Evolutionary conservation across 1,140 invertebrate genomes (phyloP).

Genomic region (Pararge aegeria): DNA sequence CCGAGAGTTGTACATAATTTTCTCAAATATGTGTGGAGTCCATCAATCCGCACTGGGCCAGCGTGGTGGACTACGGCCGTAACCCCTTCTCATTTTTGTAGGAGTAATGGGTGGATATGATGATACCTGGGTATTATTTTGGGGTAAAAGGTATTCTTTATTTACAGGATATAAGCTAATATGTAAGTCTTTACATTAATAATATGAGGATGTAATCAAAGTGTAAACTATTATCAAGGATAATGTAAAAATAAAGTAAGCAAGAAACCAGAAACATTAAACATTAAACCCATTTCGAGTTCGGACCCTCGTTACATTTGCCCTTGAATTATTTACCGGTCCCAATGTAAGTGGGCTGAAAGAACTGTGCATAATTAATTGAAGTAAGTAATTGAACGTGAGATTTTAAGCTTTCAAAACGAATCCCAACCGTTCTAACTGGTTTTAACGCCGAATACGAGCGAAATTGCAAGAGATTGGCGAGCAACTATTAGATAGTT

Average conservation of each 20-base stretch:
- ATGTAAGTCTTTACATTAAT: no score
- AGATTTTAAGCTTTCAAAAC: conserved; percentile 30
- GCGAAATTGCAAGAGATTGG: conserved; percentile 19
- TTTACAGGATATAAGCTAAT: no score
- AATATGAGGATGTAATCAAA: no score
- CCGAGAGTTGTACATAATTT: no score
- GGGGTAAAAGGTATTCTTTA: no score
- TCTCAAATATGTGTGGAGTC: no score
- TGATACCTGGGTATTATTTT: no score
- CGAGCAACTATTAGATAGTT: conserved; percentile 61
- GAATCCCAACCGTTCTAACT: conserved; percentile 29
- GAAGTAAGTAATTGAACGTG: conserved; percentile 17
- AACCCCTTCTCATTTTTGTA: no score
- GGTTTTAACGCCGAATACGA: conserved; percentile 22
- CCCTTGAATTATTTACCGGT: conserved; percentile 65
- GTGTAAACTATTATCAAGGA: not conserved
- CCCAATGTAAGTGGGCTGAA: conserved; percentile 50
- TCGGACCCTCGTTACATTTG: conserved; percentile 58
- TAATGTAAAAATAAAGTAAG: not conserved
- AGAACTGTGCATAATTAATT: conserved; percentile 68
- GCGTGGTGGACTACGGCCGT: no score
- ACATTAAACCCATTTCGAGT: conserved; percentile 40
- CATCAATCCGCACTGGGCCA: no score
- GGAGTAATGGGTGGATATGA: no score
- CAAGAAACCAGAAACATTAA: conserved; percentile 40